A percentile compares a stretch with the other conserved stretches of the same genome.
Evolutionary conservation across 1,140 invertebrate genomes (phyloP).

Genomic region (Brachionus paranguensis): DNA sequence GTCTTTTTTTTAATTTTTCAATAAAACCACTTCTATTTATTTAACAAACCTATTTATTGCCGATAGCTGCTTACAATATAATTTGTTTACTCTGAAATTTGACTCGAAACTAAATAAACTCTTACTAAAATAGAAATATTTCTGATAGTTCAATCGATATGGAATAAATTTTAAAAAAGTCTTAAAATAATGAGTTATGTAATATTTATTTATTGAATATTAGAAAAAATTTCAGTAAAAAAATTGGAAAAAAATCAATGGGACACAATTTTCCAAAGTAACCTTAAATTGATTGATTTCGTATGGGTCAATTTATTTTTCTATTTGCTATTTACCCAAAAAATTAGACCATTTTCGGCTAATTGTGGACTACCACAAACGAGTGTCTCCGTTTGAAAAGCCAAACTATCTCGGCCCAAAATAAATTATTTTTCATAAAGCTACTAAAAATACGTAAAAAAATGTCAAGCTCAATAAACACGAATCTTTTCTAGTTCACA

Average conservation of each 20-base stretch:
- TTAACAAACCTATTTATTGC: not conserved
- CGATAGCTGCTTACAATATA: not conserved
- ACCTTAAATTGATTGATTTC: not conserved
- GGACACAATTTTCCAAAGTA: not conserved
- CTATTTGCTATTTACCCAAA: not conserved
- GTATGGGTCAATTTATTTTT: not conserved
- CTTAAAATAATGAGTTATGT: not conserved
- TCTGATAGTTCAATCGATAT: not conserved
- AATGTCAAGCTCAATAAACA: not conserved
- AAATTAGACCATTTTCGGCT: not conserved
- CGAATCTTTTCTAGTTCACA: not conserved
- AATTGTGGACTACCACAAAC: not conserved
- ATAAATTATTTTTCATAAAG: not conserved
- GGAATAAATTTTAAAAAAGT: not conserved
- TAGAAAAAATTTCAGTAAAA: not conserved
- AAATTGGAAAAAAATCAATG: not conserved
- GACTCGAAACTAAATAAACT: not conserved
- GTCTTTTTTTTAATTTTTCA: too few species aligned
- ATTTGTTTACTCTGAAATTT: not conserved
- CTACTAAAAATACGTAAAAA: not conserved
- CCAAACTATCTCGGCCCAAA: not conserved
- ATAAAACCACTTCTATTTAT: too few species aligned
- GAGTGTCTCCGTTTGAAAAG: not conserved
- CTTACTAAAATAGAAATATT: not conserved
- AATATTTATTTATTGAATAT: not conserved